Evolutionary conservation across 2,888 invertebrate species (phyloP), one percentile per base, ranked within the genome.

Genomic region (Trachelus tabidus): DNA sequence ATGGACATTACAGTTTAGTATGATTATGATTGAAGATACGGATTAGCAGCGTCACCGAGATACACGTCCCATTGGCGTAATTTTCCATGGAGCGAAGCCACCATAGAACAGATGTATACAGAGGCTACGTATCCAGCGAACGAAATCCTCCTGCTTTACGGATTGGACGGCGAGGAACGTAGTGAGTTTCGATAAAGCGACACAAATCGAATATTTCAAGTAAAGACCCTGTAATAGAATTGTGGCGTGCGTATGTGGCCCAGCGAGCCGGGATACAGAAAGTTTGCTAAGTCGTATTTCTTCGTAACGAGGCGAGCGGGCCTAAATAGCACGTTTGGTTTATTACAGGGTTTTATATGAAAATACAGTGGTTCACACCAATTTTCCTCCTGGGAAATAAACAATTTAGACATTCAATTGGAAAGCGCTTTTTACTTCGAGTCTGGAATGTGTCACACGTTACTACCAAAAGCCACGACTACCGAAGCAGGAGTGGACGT

Each of bases 371-470:
- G 12, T 23, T 23, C 30, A 15, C 56, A 23, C 23, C 23, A 9
- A 23, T 56, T 23, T 23, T 56, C 23, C 56, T 56, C 56, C 23
- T 23, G 56, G 56, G 9, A 56, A 56, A 56, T 23, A 9, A 56
- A 56, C 9, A 31, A 31, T 71, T 12, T 83, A 95, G 95, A 94
- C 86, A 90, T 94, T 3, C 90, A 92, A 15, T 81, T 94, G 4
- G 91, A 88, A 1, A 89, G 93, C 34, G 93, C 91, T 1, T 85
- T 93, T 1, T 93, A 94, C 73, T 93, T 95, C 81, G 87, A 92
- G 12, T 87, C 91, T 79, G 95, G 95, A 0, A 93, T 93, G 73
- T 95, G 95, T 86, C 93, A 93, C 86, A 95, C 95, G 0, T 84
- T 95, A 11, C 90, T 92, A 0, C 95, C 93, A 0, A 92, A 91